Evolutionary conservation across 2,888 invertebrate species (phyloP), one percentile per base, ranked within the genome.

Genomic region (Euspilapteryx auroguttella): DNA sequence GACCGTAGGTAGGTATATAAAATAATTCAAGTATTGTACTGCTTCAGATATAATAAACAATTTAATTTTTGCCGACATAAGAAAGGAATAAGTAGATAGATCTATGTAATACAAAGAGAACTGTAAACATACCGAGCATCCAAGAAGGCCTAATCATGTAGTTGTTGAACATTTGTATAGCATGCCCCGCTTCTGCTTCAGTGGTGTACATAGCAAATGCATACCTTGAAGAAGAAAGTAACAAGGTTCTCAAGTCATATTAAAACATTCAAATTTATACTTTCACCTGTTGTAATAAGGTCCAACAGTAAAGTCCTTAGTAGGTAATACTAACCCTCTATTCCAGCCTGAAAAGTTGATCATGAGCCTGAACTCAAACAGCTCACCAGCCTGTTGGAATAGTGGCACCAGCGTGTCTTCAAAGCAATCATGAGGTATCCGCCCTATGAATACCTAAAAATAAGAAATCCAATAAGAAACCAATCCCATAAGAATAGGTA

Each of bases 301-400:
- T n/a, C n/a, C n/a, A n/a, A n/a, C n/a, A n/a, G n/a, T n/a, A n/a
- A n/a, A n/a, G n/a, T n/a, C n/a, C n/a, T n/a, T n/a, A n/a, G n/a
- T n/a, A n/a, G n/a, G n/a, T 10, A 10, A 17, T 14, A 79, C 55
- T 79, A 32, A 89, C 44, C 89, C 89, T 32, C 89, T 65, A 49
- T 87, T 88, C 37, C 78, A 75, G 1, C 87, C 87, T 8, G 79
- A 80, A 45, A 83, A 85, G 43, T 86, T 83, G 78, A 89, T 86
- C 88, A 89, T 87, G 12, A 89, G 65, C 1, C 89, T 69, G 34
- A 88, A 76, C 55, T 88, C 86, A 49, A 84, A 87, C 21, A 89
- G 75, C 34, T 75, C 73, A 1, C 89, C 89, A 2, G 76, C 65
- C 51, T 64, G 62, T 20, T 58, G 49, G 37, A 77, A 73, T 35